Evolutionary conservation across 1,140 invertebrate genomes (phyloP).

Genomic region (Trachymyrmex cornetzi): DNA sequence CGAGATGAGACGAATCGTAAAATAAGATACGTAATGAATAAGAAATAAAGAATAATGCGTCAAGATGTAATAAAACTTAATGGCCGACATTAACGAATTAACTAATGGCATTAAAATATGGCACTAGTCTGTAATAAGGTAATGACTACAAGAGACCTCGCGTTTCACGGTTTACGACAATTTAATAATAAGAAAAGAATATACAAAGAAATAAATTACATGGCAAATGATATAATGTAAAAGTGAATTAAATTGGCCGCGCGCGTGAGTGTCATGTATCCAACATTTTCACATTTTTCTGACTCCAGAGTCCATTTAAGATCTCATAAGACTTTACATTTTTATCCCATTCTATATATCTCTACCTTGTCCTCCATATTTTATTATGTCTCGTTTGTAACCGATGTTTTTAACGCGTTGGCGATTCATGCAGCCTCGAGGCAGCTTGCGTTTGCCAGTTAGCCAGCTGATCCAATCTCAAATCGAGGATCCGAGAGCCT

Average conservation of each 20-base stretch:
- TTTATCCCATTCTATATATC: constrained; percentile 3
- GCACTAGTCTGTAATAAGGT: constrained; percentile 1
- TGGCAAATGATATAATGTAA: background rate
- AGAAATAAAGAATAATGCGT: constrained; percentile 11
- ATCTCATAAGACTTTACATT: background rate
- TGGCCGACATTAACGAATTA: constrained; percentile 11
- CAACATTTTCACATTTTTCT: background rate
- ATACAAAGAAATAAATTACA: constrained; percentile 3
- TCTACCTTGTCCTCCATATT: constrained; percentile 13
- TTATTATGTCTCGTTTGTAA: constrained; percentile 22
- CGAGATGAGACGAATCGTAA: constrained; percentile 33
- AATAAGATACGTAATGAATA: constrained; percentile 16
- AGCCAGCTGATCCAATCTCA: constrained; percentile 38
- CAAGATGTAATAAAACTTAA: constrained; percentile 22
- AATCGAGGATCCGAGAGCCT: background rate
- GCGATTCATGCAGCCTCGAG: constrained; percentile 30
- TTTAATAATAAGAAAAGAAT: constrained; percentile 12
- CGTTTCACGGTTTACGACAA: constrained; percentile 3
- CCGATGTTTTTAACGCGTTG: constrained; percentile 31
- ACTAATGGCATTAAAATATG: background rate
- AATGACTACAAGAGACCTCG: background rate
- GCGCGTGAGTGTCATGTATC: background rate
- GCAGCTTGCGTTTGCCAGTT: background rate
- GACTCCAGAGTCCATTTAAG: background rate
- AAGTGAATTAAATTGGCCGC: constrained; percentile 1